Conservation (phyloP, 2,113 vertebrate genomes). For the Pseudorasbora parva region DNA sequence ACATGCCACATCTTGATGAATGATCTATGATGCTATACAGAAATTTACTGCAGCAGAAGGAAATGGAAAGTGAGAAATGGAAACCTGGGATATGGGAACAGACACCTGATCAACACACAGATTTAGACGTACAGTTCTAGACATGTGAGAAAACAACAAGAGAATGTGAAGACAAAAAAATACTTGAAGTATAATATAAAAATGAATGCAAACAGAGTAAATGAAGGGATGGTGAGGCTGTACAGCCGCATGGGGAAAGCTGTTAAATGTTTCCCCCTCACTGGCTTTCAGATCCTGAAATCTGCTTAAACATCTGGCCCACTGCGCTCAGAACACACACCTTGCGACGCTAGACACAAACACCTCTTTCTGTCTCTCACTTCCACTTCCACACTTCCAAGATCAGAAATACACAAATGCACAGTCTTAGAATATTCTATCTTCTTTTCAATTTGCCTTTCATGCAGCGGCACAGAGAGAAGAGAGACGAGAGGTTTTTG, state of each 20-base stretch:
- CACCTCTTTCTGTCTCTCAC: slow-evolving; percentile 5
- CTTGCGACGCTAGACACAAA: background rate
- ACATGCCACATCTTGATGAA: slow-evolving; percentile 43
- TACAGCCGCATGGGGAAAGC: background rate
- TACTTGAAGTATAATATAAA: background rate
- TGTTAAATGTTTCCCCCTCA: slow-evolving; percentile 30
- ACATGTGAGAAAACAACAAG: background rate
- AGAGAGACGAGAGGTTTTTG: background rate
- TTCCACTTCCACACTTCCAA: background rate
- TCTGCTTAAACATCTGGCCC: slow-evolving; percentile 33
- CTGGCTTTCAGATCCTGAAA: slow-evolving; percentile 17
- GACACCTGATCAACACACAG: slow-evolving; percentile 25
- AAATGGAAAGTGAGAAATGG: slow-evolving; percentile 39
- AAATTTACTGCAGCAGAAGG: slow-evolving; percentile 24
- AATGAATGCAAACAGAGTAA: slow-evolving; percentile 15
- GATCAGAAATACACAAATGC: slow-evolving; percentile 20
- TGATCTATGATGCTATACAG: slow-evolving; percentile 39
- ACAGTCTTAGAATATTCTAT: slow-evolving; percentile 27
- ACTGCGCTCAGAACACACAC: slow-evolving; percentile 10
- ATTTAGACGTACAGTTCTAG: background rate
- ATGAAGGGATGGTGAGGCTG: background rate
- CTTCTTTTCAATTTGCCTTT: slow-evolving; percentile 8
- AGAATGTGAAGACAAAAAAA: background rate
- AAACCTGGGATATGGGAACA: background rate
- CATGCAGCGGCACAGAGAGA: background rate